These are phyloP conservation scores for Dryoscopus gambensis DNA, from an alignment of 2,113 vertebrate genomes.

Conservation along the genomic window DNA sequence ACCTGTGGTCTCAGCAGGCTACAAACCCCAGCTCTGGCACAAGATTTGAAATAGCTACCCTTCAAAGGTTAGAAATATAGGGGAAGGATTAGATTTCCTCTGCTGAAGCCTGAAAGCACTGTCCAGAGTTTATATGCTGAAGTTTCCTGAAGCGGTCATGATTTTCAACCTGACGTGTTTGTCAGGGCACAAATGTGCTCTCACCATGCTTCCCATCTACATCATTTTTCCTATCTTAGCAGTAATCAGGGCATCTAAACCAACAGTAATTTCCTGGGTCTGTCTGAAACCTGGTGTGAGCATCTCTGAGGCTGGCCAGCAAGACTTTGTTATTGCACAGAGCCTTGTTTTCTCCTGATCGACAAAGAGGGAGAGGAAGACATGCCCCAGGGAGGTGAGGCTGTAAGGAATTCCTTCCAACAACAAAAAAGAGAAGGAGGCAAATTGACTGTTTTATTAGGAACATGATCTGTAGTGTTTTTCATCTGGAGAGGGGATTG, in stretches of 20 bases:
- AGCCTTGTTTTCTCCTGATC: constrained; percentile 10
- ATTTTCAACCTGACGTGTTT: not conserved
- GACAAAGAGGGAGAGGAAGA: not conserved
- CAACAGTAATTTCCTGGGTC: not conserved
- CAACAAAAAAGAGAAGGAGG: constrained; percentile 48
- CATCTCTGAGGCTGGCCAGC: not conserved
- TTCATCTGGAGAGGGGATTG: constrained; percentile 45
- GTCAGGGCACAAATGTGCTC: not conserved
- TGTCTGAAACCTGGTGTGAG: not conserved
- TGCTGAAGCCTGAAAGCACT: not conserved
- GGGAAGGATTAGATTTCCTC: not conserved
- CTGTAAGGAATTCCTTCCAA: constrained; percentile 24
- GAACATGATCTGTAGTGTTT: constrained; percentile 58
- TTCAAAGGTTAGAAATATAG: not conserved
- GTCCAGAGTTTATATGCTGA: not conserved
- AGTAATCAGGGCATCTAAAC: not conserved
- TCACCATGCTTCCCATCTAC: not conserved
- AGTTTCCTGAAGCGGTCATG: not conserved
- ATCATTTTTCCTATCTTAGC: not conserved
- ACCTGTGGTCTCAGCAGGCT: not conserved
- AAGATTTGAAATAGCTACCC: not conserved
- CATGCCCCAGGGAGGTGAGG: not conserved
- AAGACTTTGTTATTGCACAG: not conserved
- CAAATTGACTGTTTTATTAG: constrained; percentile 64
- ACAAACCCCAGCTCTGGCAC: not conserved